Evolutionary conservation across 2,113 vertebrate genomes (phyloP).

Genomic region (Scalopus aquaticus): DNA sequence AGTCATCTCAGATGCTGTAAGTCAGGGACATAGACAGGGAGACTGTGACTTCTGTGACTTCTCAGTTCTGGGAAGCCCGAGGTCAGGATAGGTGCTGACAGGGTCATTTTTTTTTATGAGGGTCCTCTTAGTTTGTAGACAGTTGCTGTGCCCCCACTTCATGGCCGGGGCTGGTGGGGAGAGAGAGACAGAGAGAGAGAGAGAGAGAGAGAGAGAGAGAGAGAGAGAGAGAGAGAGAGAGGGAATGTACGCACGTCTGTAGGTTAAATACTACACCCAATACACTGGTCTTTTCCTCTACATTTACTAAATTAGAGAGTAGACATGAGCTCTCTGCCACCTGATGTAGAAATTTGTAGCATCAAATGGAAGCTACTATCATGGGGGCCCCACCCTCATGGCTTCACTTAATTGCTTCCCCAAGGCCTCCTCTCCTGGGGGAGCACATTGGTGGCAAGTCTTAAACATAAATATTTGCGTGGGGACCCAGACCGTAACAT

Average conservation of each 20-base stretch:
- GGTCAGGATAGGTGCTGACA: neutral
- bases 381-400: neutral
- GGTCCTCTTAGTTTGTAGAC: neutral
- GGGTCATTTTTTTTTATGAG: neutral
- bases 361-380: neutral
- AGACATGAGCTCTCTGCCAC: neutral
- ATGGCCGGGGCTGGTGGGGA: too few relatives aligned
- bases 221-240: too few relatives aligned
- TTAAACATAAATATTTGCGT: neutral
- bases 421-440: neutral
- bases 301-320: neutral
- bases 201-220: neutral
- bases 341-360: neutral
- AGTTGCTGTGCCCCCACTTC: neutral
- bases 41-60: too few relatives aligned
- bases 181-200: too few relatives aligned
- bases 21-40: neutral
- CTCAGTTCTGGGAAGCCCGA: neutral
- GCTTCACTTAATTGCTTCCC: neutral
- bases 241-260: neutral
- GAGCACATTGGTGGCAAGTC: fast-evolving
- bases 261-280: neutral
- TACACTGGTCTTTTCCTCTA: neutral
- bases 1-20: neutral
- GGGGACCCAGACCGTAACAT: neutral